Evolutionary conservation across 2,888 invertebrate genomes (phyloP), one percentile per base, ranked within the genome.

Genomic region (Eudasyphora cyanicolor): DNA sequence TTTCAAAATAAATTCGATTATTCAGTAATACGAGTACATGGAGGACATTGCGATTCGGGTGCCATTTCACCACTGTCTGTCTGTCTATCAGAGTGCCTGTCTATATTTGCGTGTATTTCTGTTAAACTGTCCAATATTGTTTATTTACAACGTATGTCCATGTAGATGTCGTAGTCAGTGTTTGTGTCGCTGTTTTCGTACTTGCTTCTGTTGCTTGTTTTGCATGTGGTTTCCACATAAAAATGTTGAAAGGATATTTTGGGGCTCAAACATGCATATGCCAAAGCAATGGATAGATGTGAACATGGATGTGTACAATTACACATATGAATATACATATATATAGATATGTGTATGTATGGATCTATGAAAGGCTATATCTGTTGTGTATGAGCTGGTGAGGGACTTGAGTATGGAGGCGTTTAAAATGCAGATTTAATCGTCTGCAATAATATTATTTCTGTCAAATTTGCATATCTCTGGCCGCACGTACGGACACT

Each of bases 401-500:
- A 75, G 70, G 32, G 78, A n/a, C n/a, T n/a, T n/a, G n/a, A n/a
- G n/a, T n/a, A n/a, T 60, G 57, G 19, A 71, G 71, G 75, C 73
- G 35, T 76, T 81, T 78, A 57, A 80, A 77, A 82, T 81, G 80
- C 80, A 42, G 76, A 85, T 85, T 85, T 86, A 86, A 86, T 86
- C 83, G 85, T 76, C 71, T 85, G 82, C 86, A 86, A 86, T 86
- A 86, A 85, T 82, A 86, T 82, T 86, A 86, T 86, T 85, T 80
- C 85, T 79, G 79, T 82, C 51, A 78, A 84, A 85, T 85, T 85
- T 85, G 85, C 85, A 86, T 86, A 85, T 86, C 86, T 85, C 73
- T 71, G 82, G 73, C 76, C 27, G 78, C 85, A 82, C 57, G 82
- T 79, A 84, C 79, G 84, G 85, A 85, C 86, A 86, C 84, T 86